phyloP scores from a whole-genome alignment of 2,113 vertebrate genomes.

The Plestiodon gilberti region DNA sequence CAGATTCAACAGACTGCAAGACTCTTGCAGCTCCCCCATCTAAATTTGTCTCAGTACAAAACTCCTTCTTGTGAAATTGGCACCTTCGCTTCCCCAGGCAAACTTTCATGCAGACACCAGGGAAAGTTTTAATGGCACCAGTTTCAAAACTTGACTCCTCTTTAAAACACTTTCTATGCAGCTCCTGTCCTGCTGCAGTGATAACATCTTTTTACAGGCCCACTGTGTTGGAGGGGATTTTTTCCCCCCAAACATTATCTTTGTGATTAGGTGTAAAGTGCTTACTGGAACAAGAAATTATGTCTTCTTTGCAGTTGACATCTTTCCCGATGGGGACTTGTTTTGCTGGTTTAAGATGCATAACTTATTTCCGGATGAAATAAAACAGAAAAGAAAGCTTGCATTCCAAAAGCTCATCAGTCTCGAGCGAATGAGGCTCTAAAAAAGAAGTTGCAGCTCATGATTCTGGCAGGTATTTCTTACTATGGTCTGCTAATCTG shows the following conservation, averaged over 20 bases:
- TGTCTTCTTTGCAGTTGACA: background rate
- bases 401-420: slow-evolving; percentile 42
- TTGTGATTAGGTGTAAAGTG: slow-evolving; percentile 15
- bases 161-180: background rate
- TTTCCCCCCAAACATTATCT: background rate
- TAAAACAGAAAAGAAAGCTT: slow-evolving; percentile 49
- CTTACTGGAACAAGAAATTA: background rate
- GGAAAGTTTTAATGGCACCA: background rate
- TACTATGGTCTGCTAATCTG: background rate
- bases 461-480: slow-evolving; percentile 42
- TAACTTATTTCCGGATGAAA: slow-evolving; percentile 27
- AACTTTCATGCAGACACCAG: background rate
- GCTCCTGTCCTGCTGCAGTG: background rate
- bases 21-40: background rate
- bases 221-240: background rate
- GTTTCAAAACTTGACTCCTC: accelerated
- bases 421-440: slow-evolving; percentile 52
- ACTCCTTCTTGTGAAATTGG: background rate
- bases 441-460: slow-evolving; percentile 53
- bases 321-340: slow-evolving; percentile 29
- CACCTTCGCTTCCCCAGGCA: background rate
- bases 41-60: background rate
- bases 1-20: background rate
- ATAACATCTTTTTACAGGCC: slow-evolving; percentile 1
- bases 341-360: background rate